Conservation (phyloP, 2,797 vertebrate genomes). For the Okamejei kenojei region DNA sequence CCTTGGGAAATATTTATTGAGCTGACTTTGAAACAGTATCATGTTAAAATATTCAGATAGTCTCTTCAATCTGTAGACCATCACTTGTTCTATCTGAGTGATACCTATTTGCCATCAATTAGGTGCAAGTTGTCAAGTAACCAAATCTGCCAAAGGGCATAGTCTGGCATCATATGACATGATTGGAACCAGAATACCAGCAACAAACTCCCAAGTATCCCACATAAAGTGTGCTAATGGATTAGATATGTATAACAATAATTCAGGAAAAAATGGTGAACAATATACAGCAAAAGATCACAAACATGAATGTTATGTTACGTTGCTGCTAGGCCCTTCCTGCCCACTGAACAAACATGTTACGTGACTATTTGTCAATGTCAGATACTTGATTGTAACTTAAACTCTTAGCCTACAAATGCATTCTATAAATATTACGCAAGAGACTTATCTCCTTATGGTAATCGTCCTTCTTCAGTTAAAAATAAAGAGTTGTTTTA, state of each 20-base stretch:
- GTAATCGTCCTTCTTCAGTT: conserved; percentile 17
- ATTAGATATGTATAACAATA: background rate
- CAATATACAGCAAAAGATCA: background rate
- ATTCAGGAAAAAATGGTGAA: background rate
- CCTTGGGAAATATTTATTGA: background rate
- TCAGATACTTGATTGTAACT: conserved; percentile 43
- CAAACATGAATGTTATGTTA: background rate
- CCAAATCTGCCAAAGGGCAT: background rate
- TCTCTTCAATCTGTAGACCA: background rate
- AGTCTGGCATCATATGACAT: background rate
- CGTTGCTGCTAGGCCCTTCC: background rate
- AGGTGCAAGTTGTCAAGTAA: background rate
- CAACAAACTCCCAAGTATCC: background rate
- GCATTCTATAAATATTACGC: conserved; percentile 63
- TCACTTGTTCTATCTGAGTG: background rate
- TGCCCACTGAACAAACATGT: background rate
- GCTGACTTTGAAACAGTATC: background rate
- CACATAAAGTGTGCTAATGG: background rate
- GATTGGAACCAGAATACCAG: background rate
- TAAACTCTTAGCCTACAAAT: conserved; percentile 53
- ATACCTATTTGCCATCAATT: background rate
- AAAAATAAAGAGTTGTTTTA: conserved; percentile 34
- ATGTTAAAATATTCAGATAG: background rate
- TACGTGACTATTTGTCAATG: background rate
- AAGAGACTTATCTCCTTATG: conserved; percentile 26